Conservation (phyloP, 2,113 vertebrate genomes). For the Leuciscus idus region DNA sequence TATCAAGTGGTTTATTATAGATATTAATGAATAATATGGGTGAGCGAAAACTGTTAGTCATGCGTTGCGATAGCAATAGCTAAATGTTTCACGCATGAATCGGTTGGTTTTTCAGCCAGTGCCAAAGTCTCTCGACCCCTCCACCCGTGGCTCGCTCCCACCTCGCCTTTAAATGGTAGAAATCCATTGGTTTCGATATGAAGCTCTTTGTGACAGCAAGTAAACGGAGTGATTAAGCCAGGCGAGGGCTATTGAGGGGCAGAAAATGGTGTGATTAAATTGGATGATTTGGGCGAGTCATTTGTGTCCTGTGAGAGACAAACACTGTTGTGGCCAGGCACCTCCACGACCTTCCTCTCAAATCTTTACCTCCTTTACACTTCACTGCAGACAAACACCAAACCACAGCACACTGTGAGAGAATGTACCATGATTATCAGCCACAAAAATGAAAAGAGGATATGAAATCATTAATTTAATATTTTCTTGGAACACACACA, state of each 20-base stretch:
- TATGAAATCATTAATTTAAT: neutral
- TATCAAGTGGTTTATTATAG: conserved; percentile 66
- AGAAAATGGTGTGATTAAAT: conserved; percentile 68
- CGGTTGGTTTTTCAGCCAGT: conserved; percentile 51
- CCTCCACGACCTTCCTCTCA: conserved; percentile 58
- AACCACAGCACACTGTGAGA: conserved; percentile 6
- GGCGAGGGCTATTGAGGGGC: conserved; percentile 56
- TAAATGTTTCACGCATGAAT: conserved; percentile 69
- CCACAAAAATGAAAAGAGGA: conserved; percentile 23
- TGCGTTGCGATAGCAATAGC: conserved; percentile 68
- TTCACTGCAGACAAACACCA: conserved; percentile 26
- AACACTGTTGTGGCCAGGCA: conserved; percentile 57
- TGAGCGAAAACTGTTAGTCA: conserved; percentile 66
- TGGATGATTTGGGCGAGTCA: conserved; percentile 66
- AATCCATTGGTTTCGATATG: conserved; percentile 71
- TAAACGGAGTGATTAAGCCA: conserved; percentile 65
- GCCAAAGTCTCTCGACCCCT: conserved; percentile 49
- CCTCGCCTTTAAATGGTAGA: conserved; percentile 60
- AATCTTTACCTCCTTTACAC: conserved; percentile 47
- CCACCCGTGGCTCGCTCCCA: conserved; percentile 38
- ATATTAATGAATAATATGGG: conserved; percentile 68
- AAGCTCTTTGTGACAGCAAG: conserved; percentile 64
- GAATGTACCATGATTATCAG: neutral
- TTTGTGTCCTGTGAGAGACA: conserved; percentile 64
- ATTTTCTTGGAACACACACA: no score